phyloP scores from a whole-genome alignment of 2,888 invertebrate genomes.

The Metellina segmentata region DNA sequence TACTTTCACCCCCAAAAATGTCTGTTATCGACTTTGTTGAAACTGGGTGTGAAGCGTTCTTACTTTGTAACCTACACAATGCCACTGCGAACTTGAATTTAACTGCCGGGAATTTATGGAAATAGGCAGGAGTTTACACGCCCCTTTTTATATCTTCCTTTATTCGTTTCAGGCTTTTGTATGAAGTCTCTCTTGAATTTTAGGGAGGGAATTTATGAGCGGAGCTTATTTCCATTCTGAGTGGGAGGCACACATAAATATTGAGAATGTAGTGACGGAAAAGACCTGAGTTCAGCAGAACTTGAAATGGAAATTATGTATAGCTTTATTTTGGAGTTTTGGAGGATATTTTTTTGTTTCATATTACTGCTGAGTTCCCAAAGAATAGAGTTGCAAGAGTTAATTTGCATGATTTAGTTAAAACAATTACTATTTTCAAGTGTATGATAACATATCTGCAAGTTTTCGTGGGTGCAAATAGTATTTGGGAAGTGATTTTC shows the following conservation, averaged over 20 bases:
- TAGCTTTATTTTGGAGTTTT: too few relatives aligned
- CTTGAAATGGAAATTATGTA: conserved; percentile 16
- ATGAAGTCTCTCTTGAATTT: conserved; percentile 11
- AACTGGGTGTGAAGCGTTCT: background rate
- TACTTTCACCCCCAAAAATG: too few relatives aligned
- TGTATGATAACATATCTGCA: too few relatives aligned
- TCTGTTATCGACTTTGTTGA: too few relatives aligned
- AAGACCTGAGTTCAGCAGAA: conserved; percentile 16
- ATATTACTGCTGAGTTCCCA: background rate
- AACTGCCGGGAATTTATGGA: background rate
- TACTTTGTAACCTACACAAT: background rate
- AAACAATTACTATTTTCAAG: too few relatives aligned
- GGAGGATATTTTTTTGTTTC: background rate
- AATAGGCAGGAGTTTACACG: background rate
- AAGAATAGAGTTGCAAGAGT: background rate
- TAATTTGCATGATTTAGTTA: background rate
- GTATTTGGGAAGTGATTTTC: too few relatives aligned
- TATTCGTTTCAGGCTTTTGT: background rate
- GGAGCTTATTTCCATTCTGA: conserved; percentile 38
- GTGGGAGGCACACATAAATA: conserved; percentile 33
- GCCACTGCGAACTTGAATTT: background rate
- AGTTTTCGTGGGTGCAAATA: too few relatives aligned
- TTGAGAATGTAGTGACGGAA: conserved; percentile 17
- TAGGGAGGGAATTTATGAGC: conserved; percentile 40
- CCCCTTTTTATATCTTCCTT: conserved; percentile 27